Conservation (phyloP, 2,888 invertebrate genomes). For the Trachelus stipa region DNA sequence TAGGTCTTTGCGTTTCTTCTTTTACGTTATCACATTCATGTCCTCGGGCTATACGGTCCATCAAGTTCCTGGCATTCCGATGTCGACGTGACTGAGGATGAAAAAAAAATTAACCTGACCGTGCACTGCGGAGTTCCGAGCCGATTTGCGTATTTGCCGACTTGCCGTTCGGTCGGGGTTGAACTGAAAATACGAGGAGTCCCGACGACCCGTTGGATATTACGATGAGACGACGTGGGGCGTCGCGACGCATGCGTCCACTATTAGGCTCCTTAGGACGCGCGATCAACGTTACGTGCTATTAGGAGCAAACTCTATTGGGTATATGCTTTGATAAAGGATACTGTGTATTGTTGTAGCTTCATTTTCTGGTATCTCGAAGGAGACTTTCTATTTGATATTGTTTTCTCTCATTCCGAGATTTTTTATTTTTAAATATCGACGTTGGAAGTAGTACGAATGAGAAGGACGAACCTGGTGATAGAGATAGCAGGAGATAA, state of each 20-base stretch:
- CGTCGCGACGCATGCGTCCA: conserved; percentile 16
- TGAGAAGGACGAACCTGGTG: not conserved
- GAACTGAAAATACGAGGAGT: conserved; percentile 14
- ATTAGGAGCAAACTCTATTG: not conserved
- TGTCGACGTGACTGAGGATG: not conserved
- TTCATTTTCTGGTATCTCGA: not conserved
- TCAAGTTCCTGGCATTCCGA: not conserved
- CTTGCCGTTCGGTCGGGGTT: conserved; percentile 38
- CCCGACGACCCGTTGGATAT: conserved; percentile 36
- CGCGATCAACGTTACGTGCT: not conserved
- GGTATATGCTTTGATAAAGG: not conserved
- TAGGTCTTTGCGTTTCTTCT: conserved; percentile 16
- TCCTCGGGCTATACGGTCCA: not conserved
- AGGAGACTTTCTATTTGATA: not conserved
- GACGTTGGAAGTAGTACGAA: not conserved
- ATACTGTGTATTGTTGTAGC: not conserved
- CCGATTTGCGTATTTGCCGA: conserved; percentile 37
- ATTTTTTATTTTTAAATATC: not conserved
- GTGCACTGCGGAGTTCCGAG: conserved; percentile 3
- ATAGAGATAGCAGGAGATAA: not conserved
- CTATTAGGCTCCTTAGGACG: not conserved
- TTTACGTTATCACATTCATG: not conserved
- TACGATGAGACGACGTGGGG: conserved; percentile 33
- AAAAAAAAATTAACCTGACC: not conserved
- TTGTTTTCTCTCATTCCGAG: not conserved